phyloP scores from a whole-genome alignment of 1,140 invertebrate genomes.

The Atta colombica region DNA sequence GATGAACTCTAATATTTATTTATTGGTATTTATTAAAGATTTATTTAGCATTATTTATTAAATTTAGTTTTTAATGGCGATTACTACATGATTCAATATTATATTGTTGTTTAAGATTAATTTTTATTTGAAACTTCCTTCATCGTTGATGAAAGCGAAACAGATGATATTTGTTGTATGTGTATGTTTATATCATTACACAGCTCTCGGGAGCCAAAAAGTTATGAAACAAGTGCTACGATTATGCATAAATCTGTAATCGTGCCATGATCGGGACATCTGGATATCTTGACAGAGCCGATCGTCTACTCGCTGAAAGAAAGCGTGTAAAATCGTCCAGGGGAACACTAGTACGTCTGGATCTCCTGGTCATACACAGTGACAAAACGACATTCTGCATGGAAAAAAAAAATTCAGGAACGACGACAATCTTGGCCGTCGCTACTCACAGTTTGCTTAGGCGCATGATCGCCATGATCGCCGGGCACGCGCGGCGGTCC shows the following conservation, averaged over 20 bases:
- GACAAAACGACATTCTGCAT: conserved; percentile 64
- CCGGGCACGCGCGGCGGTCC: conserved; percentile 87
- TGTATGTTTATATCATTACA: neutral
- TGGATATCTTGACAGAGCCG: conserved; percentile 38
- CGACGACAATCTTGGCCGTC: conserved; percentile 79
- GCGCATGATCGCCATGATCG: conserved; percentile 90
- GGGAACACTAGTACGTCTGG: conserved; percentile 40
- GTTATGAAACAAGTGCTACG: conserved; percentile 16
- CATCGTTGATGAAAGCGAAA: neutral
- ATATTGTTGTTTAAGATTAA: neutral
- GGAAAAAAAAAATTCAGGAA: conserved; percentile 66
- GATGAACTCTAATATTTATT: conserved; percentile 29
- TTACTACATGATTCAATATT: neutral
- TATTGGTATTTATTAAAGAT: neutral
- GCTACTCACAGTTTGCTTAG: conserved; percentile 92
- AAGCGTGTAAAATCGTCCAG: conserved; percentile 51
- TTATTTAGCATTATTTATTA: neutral
- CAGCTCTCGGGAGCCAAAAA: conserved; percentile 43
- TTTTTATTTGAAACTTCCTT: neutral
- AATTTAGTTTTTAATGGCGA: neutral
- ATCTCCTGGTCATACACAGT: conserved; percentile 45
- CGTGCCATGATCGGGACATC: conserved; percentile 35
- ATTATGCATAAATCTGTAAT: conserved; percentile 54
- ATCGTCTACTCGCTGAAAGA: conserved; percentile 52
- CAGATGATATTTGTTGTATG: conserved; percentile 4